phyloP scores from a whole-genome alignment of 2,113 vertebrate genomes.

The Tragelaphus buxtoni region DNA sequence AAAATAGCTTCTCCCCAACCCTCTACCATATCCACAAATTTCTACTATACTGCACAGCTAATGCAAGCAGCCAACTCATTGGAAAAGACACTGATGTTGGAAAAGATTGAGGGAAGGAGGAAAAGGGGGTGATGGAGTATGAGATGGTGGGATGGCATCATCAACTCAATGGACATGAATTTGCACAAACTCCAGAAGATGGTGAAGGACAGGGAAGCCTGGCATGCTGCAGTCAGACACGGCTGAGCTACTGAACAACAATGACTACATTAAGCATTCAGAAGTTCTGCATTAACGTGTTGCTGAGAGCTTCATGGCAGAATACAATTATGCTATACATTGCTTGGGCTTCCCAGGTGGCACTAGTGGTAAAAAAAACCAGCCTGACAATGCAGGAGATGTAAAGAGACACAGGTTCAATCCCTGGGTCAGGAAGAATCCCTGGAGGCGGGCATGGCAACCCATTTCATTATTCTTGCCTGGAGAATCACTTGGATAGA shows the following conservation, averaged over 20 bases:
- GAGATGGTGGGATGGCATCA: neutral
- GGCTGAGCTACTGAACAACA: neutral
- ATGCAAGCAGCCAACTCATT: neutral
- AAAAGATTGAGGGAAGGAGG: neutral
- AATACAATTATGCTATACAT: conserved; percentile 41
- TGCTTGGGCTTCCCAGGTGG: neutral
- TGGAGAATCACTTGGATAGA: neutral
- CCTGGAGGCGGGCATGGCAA: neutral
- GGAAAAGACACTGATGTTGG: neutral
- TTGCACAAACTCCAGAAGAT: neutral
- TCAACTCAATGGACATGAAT: neutral
- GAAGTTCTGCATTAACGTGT: conserved; percentile 38
- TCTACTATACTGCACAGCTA: conserved; percentile 45
- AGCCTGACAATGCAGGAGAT: neutral
- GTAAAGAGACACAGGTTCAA: neutral
- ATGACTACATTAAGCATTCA: conserved; percentile 53
- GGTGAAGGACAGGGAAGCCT: neutral
- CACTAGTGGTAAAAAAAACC: neutral
- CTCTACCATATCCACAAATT: conserved; percentile 5
- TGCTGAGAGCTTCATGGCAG: conserved; percentile 6
- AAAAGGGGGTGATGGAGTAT: neutral
- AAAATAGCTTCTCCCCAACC: conserved; percentile 45
- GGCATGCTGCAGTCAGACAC: neutral
- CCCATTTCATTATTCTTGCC: neutral
- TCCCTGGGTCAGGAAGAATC: neutral